Base-by-base conservation (phyloP, 2,888 invertebrate genomes). In the Hirtodrosophila confusa region DNA sequence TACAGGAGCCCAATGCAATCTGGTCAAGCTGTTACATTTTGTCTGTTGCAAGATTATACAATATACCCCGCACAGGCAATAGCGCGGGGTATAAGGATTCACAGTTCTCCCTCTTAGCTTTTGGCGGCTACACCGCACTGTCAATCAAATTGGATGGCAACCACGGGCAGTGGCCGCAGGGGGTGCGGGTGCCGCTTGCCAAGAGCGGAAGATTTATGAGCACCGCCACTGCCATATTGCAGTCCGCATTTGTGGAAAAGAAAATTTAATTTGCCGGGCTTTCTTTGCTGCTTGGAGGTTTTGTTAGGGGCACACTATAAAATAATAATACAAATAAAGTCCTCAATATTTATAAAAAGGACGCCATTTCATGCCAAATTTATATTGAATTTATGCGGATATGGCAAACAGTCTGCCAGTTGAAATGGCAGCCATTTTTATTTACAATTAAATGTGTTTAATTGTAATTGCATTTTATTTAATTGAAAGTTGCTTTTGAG, bases 301-400 rank as follows among this genome's bases (percentile, higher is more conserved):
- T 47, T 50, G 54, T 48, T 63, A 40, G 27, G 50, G 50, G 27
- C 47, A 64, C 51, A 63, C 47, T 62, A 60, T 58, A 68, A 62
- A 56, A 64, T 63, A 58, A 61, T 54, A 69, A 54, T 45, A 43
- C 44, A 69, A 53, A 69, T 66, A 64, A 68, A 75, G 72, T 55
- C 54, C 79, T 72, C 74, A 61, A 76, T 84, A 83, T 75, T 80
- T 84, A 77, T 45, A 49, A 57, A 50, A 56, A 56, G 11, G 41
- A 84, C 80, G 85, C 86, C 87, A 90, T 90, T 90, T 90, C 90
- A 90, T 90, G 90, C 86, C 88, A 90, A 89, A 90, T 90, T 90
- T 90, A 86, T 86, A 88, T 88, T 83, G 86, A 85, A 88, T 89
- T 87, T 89, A 83, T 79, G 82, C 74, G 80, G 78, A 78, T 78